phyloP scores from a whole-genome alignment of 2,113 vertebrate genomes.

The Microtus richardsoni region DNA sequence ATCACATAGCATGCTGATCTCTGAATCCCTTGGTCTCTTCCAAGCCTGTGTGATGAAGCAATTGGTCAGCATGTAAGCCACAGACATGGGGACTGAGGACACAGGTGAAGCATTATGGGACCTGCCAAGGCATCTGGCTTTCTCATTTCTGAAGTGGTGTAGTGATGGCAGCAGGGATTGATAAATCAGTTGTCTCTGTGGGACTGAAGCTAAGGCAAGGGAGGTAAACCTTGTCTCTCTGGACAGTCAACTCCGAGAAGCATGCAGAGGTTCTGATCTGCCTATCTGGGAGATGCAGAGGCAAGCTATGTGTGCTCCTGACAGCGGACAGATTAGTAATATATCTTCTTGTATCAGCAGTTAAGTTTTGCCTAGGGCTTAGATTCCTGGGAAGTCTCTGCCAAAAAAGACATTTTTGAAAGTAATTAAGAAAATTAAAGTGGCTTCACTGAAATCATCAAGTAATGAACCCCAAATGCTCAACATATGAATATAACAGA shows the following conservation, averaged over 20 bases:
- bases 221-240: background rate
- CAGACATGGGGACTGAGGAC: too few relatives aligned
- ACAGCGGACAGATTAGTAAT: background rate
- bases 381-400: background rate
- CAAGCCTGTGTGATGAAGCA: background rate
- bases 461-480: background rate
- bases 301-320: background rate
- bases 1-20: background rate
- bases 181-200: background rate
- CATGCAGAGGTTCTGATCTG: background rate
- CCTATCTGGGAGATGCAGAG: background rate
- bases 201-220: background rate
- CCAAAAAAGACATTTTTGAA: slow-evolving; percentile 25
- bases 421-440: background rate
- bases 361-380: background rate
- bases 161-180: background rate
- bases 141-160: background rate
- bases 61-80: background rate
- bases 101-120: background rate
- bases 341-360: background rate
- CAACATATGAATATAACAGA: background rate
- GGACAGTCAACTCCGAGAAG: background rate
- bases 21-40: background rate
- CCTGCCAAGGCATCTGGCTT: background rate
- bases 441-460: background rate